Evolutionary conservation across 1,140 invertebrate genomes (phyloP).

Genomic region (Brachionus sp.): DNA sequence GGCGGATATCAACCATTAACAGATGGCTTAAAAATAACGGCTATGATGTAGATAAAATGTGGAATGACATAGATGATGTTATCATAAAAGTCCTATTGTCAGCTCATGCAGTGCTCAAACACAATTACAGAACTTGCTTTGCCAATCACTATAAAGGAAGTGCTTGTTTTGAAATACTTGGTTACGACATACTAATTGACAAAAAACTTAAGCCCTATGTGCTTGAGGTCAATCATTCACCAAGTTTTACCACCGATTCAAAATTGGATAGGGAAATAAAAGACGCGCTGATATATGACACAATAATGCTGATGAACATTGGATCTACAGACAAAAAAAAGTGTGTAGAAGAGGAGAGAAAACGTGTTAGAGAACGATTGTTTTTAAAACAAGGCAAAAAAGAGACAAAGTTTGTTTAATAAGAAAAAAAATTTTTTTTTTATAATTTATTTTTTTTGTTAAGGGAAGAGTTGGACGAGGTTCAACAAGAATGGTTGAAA

Average conservation of each 20-base stretch:
- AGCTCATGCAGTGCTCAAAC: constrained; percentile 76
- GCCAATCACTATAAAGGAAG: constrained; percentile 75
- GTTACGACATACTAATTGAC: constrained; percentile 81
- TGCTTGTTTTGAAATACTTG: constrained; percentile 82
- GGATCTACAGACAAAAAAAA: constrained; percentile 73
- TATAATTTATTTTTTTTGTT: neutral
- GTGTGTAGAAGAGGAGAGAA: constrained; percentile 64
- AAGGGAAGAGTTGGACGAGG: constrained; percentile 58
- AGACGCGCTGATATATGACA: constrained; percentile 73
- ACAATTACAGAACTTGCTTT: constrained; percentile 81
- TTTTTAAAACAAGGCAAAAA: constrained; percentile 55
- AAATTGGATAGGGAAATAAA: constrained; percentile 78
- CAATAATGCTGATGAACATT: constrained; percentile 76
- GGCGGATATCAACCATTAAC: constrained; percentile 78
- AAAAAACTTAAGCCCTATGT: constrained; percentile 77
- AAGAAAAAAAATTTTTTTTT: neutral
- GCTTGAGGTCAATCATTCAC: constrained; percentile 84
- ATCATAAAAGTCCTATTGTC: constrained; percentile 83
- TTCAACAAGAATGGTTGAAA: constrained; percentile 57
- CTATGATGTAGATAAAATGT: constrained; percentile 71
- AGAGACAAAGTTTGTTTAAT: constrained; percentile 54
- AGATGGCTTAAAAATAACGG: constrained; percentile 68
- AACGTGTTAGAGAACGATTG: constrained; percentile 58
- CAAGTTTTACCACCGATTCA: constrained; percentile 81
- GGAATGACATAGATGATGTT: constrained; percentile 69